Evolutionary conservation across 2,113 vertebrate species (phyloP).

Genomic region (Odobenus rosmarus): DNA sequence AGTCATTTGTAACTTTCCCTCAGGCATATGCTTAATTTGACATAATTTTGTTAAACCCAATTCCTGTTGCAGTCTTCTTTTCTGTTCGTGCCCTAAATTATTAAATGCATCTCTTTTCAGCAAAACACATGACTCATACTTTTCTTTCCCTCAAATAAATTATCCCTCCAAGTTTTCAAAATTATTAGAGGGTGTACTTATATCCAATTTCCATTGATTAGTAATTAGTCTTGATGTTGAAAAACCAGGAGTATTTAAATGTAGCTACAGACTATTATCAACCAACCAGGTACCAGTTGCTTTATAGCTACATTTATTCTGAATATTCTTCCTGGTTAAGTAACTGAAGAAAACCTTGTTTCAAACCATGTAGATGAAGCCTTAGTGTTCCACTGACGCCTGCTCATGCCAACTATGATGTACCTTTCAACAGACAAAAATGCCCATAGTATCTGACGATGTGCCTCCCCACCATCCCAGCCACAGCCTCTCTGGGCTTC

Average conservation of each 20-base stretch:
- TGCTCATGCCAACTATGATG: background rate
- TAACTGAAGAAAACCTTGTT: background rate
- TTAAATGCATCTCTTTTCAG: background rate
- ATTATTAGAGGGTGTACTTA: background rate
- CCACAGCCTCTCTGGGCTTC: background rate
- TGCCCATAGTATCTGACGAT: background rate
- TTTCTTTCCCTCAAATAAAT: background rate
- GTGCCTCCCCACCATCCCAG: background rate
- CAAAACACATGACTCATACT: background rate
- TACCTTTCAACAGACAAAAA: background rate
- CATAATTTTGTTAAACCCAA: background rate
- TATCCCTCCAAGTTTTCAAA: background rate
- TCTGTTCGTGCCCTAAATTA: background rate
- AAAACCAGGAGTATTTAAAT: background rate
- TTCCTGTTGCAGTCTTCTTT: background rate
- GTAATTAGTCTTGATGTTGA: background rate
- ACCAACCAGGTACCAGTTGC: background rate
- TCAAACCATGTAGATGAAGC: background rate
- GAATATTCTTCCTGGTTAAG: background rate
- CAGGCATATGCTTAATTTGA: background rate
- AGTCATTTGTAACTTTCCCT: slow-evolving; percentile 13
- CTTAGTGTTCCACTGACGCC: background rate
- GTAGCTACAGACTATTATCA: background rate
- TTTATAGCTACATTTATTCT: background rate
- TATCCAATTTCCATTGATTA: background rate